A percentile compares a stretch with the other conserved stretches of the same genome.
phyloP scores from a whole-genome alignment of 1,140 invertebrate species.

The Brachionus koreanus region DNA sequence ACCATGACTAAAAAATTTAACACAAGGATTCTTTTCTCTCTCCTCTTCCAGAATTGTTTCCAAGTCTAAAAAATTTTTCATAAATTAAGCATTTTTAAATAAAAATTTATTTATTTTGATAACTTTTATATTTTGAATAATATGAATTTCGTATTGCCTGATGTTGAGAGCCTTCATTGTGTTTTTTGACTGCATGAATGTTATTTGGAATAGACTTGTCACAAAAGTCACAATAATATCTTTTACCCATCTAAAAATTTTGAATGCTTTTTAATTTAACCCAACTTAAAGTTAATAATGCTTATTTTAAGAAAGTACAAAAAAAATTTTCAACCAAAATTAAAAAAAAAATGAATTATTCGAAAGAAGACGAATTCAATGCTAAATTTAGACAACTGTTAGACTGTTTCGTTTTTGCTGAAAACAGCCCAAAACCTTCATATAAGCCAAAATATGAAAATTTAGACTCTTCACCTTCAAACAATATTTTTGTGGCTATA shows the following conservation, averaged over 20 bases:
- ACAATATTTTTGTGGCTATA: not conserved
- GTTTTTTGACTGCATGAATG: not conserved
- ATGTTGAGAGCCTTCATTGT: slow-evolving; percentile 32
- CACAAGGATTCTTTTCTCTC: slow-evolving; percentile 21
- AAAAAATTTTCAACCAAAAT: not conserved
- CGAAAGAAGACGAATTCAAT: slow-evolving; percentile 13
- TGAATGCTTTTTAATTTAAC: not conserved
- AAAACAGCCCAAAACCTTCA: not conserved
- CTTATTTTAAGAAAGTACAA: not conserved
- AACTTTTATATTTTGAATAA: slow-evolving; percentile 31
- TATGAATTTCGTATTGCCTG: not conserved
- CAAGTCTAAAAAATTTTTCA: not conserved
- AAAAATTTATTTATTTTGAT: not conserved
- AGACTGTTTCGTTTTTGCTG: not conserved
- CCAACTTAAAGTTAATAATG: not conserved
- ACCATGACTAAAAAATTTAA: not conserved
- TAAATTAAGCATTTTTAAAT: not conserved
- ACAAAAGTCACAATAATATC: slow-evolving; percentile 45
- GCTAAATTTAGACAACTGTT: not conserved
- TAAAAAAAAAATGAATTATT: not conserved
- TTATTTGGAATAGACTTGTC: slow-evolving; percentile 31
- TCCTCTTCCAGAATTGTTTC: slow-evolving; percentile 1
- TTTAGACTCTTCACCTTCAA: not conserved
- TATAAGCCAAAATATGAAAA: not conserved
- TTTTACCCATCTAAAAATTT: slow-evolving; percentile 24